Base-by-base conservation (phyloP, 2,797 vertebrate species). In the Aselliscus stoliczkanus region DNA sequence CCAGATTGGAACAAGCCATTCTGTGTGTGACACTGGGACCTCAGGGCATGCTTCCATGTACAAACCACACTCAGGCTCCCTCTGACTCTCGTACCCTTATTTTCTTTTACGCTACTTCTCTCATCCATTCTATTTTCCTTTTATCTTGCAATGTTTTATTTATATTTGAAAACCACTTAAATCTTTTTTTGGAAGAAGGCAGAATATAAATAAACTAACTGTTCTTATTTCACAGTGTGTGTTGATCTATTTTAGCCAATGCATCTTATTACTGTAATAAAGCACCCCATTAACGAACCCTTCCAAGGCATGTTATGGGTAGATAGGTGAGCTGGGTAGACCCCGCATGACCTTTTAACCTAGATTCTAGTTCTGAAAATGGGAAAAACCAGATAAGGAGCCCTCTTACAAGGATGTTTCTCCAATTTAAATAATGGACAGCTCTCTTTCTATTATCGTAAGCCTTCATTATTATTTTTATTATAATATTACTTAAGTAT, bases 161-260 rank as follows among this genome's bases (percentile, higher is more conserved):
- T 96, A 81, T 39, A 81, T 72, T 93, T 94, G 44, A 62, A 92
- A 96, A 92, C 67, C 50, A 84, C 31, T 17, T 80, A 84, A 80
- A 88, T 90, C 17, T 50, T 27, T 84, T 83, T 92, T 80, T 39
- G 64, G 69, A 93, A 83, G 58, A 73, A 58, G 25, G 25, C 21
- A 84, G 90, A 89, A 44, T 72, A 58, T 76, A 94, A 94, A 85
- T 95, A 60, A 97, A 76, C 42, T 31, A 88, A 94, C 14, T 52
- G 81, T 85, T 90, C 62, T 88, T 84, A 80, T 76, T 87, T 95
- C 39, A 37, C 67, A 69, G 23, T 50, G 44, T 92, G 62, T 90
- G 23, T 87, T 96, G 60, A 62, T 37, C 60, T 95, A 44, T 94
- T 96, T 50, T 15, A 50, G 47, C 47, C 47, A 50, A 50, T 14